These are phyloP conservation scores for Agrypnia vestita DNA, from an alignment of 1,140 invertebrate genomes.

Conservation along the genomic window DNA sequence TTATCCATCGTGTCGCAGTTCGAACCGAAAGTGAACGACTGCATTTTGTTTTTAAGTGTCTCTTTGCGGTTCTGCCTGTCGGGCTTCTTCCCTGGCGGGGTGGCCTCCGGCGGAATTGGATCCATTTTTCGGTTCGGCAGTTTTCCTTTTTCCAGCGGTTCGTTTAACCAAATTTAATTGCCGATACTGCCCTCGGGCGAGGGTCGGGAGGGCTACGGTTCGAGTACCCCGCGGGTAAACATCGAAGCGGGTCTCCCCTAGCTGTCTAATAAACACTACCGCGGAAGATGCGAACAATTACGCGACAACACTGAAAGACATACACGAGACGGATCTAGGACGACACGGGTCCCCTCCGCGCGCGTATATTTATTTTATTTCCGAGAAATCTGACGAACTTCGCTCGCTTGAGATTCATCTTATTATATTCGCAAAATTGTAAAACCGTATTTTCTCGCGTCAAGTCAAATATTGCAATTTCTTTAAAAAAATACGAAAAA, in stretches of 20 bases:
- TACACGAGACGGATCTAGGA: background rate
- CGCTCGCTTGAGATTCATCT: constrained; percentile 29
- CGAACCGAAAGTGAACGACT: constrained; percentile 21
- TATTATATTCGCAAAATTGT: constrained; percentile 4
- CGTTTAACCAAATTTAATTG: constrained; percentile 40
- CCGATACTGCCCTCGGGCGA: constrained; percentile 19
- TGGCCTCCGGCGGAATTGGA: constrained; percentile 1
- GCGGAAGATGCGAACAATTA: constrained; percentile 13
- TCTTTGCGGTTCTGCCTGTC: constrained; percentile 38
- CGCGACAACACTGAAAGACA: constrained; percentile 15
- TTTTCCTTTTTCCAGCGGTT: background rate
- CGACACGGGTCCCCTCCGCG: background rate
- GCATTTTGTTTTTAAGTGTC: constrained; percentile 43
- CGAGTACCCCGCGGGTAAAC: constrained; percentile 25
- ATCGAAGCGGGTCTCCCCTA: constrained; percentile 26
- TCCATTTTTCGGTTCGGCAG: constrained; percentile 39
- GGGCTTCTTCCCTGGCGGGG: constrained; percentile 19
- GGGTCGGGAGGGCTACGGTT: background rate
- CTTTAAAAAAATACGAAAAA: background rate
- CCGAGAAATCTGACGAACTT: constrained; percentile 47
- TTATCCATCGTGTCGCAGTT: constrained; percentile 25
- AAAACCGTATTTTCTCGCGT: background rate
- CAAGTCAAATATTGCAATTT: background rate
- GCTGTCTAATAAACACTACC: constrained; percentile 32
- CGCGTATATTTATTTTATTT: constrained; percentile 40